phyloP scores from a whole-genome alignment of 2,888 invertebrate species.

The Habroteleia sp. region DNA sequence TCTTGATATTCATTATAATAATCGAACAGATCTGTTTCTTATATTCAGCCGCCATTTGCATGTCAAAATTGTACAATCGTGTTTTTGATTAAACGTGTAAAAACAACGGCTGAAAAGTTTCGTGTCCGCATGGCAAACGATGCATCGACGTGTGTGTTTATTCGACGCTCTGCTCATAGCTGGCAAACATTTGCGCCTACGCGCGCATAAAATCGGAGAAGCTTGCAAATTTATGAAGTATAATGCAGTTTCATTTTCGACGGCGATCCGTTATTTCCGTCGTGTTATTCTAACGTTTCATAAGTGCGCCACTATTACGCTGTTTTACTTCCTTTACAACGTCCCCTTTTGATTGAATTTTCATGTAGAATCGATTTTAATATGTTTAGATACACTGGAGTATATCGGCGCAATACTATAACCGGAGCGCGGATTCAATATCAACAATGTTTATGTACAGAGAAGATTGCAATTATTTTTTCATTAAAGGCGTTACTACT shows the following conservation, averaged over 20 bases:
- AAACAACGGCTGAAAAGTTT: slow-evolving; percentile 51
- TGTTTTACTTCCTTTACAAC: slow-evolving; percentile 54
- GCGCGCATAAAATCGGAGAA: slow-evolving; percentile 58
- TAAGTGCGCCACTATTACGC: slow-evolving; percentile 47
- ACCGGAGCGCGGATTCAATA: slow-evolving; percentile 24
- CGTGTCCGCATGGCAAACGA: slow-evolving; percentile 35
- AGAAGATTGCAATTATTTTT: slow-evolving; percentile 31
- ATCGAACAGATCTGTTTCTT: no score
- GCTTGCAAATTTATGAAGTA: slow-evolving; percentile 62
- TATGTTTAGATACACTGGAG: slow-evolving; percentile 37
- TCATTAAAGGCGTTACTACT: no score
- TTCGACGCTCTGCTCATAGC: slow-evolving; percentile 22
- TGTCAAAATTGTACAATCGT: no score
- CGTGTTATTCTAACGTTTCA: slow-evolving; percentile 53
- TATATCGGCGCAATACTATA: slow-evolving; percentile 36
- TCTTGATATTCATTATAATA: no score
- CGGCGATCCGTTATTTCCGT: slow-evolving; percentile 50
- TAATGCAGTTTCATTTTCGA: slow-evolving; percentile 60
- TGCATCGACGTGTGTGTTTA: slow-evolving; percentile 43
- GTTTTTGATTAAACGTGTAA: no score
- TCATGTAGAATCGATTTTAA: slow-evolving; percentile 60
- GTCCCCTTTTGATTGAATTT: slow-evolving; percentile 55
- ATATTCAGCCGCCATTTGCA: no score
- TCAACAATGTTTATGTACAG: slow-evolving; percentile 24
- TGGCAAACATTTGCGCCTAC: slow-evolving; percentile 58